Percentiles rank a stretch among this genome's conserved stretches.
Conservation (phyloP, 2,113 vertebrate species). For the Campylomormyrus tamandua region DNA sequence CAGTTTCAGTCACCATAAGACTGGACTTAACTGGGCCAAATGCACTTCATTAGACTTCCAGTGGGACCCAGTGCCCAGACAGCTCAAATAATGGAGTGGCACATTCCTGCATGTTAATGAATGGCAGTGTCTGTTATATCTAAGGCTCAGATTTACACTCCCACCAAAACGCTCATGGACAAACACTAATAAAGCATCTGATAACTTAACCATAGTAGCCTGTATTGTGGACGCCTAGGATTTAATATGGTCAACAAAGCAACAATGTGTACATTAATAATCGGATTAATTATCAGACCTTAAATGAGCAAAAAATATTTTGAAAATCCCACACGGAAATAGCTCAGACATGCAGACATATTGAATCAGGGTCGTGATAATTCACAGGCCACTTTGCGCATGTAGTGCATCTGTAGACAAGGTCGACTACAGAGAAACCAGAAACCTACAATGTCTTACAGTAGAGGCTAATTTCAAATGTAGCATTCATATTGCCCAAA, state of each 20-base stretch:
- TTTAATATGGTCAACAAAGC: background rate
- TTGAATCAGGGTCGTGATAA: background rate
- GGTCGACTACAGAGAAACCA: background rate
- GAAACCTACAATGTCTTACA: background rate
- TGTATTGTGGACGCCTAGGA: background rate
- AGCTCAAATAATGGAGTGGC: slow-evolving; percentile 37
- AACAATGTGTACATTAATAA: background rate
- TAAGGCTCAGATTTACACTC: slow-evolving; percentile 27
- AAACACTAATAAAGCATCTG: slow-evolving; percentile 39
- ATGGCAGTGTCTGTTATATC: slow-evolving; percentile 33
- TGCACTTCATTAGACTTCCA: background rate
- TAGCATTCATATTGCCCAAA: background rate
- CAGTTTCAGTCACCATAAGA: background rate
- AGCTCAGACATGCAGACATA: background rate
- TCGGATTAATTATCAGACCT: background rate
- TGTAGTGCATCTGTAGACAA: background rate
- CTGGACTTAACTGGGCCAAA: background rate
- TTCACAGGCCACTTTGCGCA: background rate
- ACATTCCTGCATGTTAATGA: slow-evolving; percentile 60
- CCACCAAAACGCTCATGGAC: slow-evolving; percentile 37
- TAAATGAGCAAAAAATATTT: background rate
- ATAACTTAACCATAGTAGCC: slow-evolving; percentile 12
- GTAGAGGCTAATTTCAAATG: background rate
- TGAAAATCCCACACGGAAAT: background rate
- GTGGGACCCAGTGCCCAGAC: slow-evolving; percentile 36